A percentile compares a stretch with the other conserved stretches of the same genome.
These are phyloP conservation scores for Papilio glaucus DNA, from an alignment of 1,140 invertebrate species.

Conservation along the genomic window DNA sequence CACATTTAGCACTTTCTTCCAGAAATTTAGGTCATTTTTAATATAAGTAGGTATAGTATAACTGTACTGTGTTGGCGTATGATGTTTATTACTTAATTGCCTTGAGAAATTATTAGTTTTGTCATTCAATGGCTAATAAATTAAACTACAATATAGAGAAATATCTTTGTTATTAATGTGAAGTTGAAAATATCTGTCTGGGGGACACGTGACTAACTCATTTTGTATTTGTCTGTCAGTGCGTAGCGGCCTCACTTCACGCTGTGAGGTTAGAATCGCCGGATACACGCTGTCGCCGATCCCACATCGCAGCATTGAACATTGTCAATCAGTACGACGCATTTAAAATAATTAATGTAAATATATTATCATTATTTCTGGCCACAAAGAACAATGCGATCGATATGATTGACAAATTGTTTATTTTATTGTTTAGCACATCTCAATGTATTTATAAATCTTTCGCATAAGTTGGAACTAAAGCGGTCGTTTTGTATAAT, in stretches of 20 bases:
- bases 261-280: slow-evolving; percentile 18
- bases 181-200: not conserved
- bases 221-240: slow-evolving; percentile 15
- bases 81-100: not conserved
- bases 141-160: not conserved
- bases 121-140: not conserved
- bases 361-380: not conserved
- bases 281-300: not conserved
- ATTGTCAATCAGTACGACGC: not conserved
- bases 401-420: not conserved
- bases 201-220: not conserved
- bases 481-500: no score
- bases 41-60: no score
- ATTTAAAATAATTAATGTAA: not conserved
- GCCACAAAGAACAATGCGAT: not conserved
- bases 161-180: not conserved
- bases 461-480: no score
- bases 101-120: slow-evolving; percentile 4
- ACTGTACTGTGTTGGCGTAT: no score
- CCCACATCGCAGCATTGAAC: slow-evolving; percentile 1
- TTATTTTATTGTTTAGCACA: not conserved
- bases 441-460: not conserved
- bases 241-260: slow-evolving; percentile 15
- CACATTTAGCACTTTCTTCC: no score
- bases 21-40: no score